These are phyloP conservation scores for Cossypha heuglini DNA, from an alignment of 2,797 vertebrate genomes.

Conservation along the genomic window DNA sequence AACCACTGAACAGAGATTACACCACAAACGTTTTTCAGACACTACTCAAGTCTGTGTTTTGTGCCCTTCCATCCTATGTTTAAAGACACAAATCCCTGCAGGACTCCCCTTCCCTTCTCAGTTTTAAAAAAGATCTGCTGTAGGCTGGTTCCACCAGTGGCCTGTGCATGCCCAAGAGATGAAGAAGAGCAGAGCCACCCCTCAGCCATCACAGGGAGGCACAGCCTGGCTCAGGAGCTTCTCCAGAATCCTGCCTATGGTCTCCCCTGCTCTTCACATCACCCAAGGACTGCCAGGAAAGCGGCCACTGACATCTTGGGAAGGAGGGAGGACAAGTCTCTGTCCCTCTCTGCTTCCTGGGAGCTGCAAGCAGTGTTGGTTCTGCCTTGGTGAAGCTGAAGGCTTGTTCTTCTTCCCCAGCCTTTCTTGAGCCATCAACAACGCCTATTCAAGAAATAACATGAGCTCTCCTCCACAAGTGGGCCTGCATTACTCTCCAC, in stretches of 20 bases:
- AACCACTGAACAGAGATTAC: not conserved
- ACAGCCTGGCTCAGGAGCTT: not conserved
- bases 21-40: not conserved
- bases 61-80: not conserved
- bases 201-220: not conserved
- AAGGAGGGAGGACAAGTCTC: not conserved
- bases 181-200: not conserved
- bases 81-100: not conserved
- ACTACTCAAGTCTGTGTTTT: not conserved
- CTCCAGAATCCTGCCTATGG: not conserved
- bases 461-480: accelerated
- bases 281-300: not conserved
- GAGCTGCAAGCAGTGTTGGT: not conserved
- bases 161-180: not conserved
- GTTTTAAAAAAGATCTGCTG: not conserved
- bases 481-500: not conserved
- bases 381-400: not conserved
- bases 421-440: not conserved
- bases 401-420: accelerated
- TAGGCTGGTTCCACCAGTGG: not conserved
- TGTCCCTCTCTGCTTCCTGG: not conserved
- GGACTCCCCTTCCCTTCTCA: not conserved
- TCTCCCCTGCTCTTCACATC: not conserved
- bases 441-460: not conserved
- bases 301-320: not conserved